phyloP scores from a whole-genome alignment of 2,797 vertebrate species.

The Chaunax sp. region DNA sequence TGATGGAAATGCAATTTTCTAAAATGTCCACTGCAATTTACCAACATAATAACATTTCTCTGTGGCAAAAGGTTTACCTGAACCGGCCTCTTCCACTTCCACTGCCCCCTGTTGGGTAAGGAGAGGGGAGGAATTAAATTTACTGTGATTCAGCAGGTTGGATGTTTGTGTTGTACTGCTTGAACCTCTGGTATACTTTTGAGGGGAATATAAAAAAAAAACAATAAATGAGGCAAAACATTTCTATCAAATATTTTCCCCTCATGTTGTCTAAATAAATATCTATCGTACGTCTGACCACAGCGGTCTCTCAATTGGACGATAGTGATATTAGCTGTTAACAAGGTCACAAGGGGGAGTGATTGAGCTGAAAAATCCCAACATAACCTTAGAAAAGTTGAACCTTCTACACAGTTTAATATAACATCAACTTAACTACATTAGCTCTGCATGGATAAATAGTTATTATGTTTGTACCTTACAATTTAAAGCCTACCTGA shows the following conservation, averaged over 20 bases:
- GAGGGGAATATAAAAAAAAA: conserved; percentile 10
- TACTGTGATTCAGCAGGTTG: conserved; percentile 4
- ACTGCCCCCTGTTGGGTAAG: conserved; percentile 56
- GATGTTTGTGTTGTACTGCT: not conserved
- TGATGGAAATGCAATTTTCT: conserved; percentile 2
- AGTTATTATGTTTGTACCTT: not conserved
- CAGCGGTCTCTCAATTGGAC: not conserved
- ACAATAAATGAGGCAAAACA: not conserved
- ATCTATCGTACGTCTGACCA: not conserved
- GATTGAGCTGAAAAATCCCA: conserved; percentile 28
- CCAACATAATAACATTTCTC: not conserved
- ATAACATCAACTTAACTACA: not conserved
- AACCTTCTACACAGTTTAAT: not conserved
- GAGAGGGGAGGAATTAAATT: conserved; percentile 24
- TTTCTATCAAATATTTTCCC: not conserved
- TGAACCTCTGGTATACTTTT: conserved; percentile 13
- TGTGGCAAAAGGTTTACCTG: conserved; percentile 48
- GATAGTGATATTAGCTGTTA: not conserved
- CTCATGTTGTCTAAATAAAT: not conserved
- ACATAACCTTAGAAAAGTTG: not conserved
- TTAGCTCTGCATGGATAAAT: not conserved
- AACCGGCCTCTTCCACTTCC: conserved; percentile 13
- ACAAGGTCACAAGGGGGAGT: conserved; percentile 55
- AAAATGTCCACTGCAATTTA: conserved; percentile 5
- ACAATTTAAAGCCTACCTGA: not conserved